phyloP scores from a whole-genome alignment of 1,140 invertebrate genomes.

The Pseudachorutes palmiensis region DNA sequence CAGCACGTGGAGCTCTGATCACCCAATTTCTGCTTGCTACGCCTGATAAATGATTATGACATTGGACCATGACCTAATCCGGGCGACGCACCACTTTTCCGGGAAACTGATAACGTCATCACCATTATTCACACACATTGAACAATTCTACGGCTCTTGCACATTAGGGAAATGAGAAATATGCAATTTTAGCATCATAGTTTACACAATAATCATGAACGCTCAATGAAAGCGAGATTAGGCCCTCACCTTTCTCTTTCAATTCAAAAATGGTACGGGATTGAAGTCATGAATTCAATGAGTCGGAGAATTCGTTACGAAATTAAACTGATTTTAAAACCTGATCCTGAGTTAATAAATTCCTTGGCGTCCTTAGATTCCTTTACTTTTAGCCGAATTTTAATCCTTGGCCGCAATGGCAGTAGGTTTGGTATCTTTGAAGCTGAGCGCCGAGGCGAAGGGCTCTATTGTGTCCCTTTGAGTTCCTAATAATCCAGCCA shows the following conservation, averaged over 20 bases:
- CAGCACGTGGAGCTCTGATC: not conserved
- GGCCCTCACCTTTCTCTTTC: too few species aligned
- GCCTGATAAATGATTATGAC: not conserved
- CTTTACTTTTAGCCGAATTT: not conserved
- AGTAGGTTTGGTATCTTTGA: constrained; percentile 4
- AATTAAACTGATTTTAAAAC: too few species aligned
- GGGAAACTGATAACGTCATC: not conserved
- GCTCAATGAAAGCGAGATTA: too few species aligned
- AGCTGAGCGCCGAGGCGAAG: not conserved
- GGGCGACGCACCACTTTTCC: not conserved
- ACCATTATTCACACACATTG: not conserved
- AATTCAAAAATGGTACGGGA: too few species aligned
- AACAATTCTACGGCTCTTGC: not conserved
- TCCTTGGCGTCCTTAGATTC: not conserved
- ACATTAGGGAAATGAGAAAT: not conserved
- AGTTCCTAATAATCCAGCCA: constrained; percentile 3
- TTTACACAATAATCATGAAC: too few species aligned
- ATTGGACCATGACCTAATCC: not conserved
- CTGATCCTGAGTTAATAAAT: not conserved
- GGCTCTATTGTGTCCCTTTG: constrained; percentile 8
- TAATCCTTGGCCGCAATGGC: not conserved
- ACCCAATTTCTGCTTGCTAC: not conserved
- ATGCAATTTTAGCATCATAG: not conserved
- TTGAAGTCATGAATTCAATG: too few species aligned
- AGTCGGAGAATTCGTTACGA: too few species aligned